Evolutionary conservation across 2,888 invertebrate species (phyloP).

Genomic region (Cactoblastis cactorum): DNA sequence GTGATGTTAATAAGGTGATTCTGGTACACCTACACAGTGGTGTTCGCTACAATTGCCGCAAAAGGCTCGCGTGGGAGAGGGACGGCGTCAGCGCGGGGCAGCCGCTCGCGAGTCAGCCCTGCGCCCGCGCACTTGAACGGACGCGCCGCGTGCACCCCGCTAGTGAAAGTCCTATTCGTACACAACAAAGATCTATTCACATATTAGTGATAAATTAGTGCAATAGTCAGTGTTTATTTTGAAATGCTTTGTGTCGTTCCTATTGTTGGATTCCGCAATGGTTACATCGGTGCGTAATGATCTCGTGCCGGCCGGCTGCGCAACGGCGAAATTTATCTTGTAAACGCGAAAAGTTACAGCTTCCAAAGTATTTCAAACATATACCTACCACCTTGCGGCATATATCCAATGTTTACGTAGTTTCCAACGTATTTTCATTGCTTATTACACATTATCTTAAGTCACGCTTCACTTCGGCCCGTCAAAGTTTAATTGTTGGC

Average conservation of each 20-base stretch:
- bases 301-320: slow-evolving; percentile 36
- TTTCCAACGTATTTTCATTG: slow-evolving; percentile 48
- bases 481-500: slow-evolving; percentile 42
- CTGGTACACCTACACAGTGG: slow-evolving; percentile 56
- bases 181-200: slow-evolving; percentile 26
- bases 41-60: slow-evolving; percentile 47
- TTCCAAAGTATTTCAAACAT: slow-evolving; percentile 19
- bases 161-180: slow-evolving; percentile 63
- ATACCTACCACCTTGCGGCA: slow-evolving; percentile 5
- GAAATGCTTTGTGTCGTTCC: slow-evolving; percentile 24
- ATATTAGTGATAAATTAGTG: slow-evolving; percentile 18
- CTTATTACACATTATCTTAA: slow-evolving; percentile 48
- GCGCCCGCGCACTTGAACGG: slow-evolving; percentile 58
- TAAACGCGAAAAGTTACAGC: slow-evolving; percentile 31
- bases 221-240: slow-evolving; percentile 18
- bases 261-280: slow-evolving; percentile 36
- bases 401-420: slow-evolving; percentile 18
- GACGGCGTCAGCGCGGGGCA: slow-evolving; percentile 28
- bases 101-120: slow-evolving; percentile 60
- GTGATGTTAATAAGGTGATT: slow-evolving; percentile 64
- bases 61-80: slow-evolving; percentile 56
- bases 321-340: slow-evolving; percentile 20
- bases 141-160: slow-evolving; percentile 46
- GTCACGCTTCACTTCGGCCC: slow-evolving; percentile 50
- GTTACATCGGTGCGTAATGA: slow-evolving; percentile 18